Evolutionary conservation across 2,797 vertebrate genomes (phyloP).

Genomic region (Helarctos malayanus): DNA sequence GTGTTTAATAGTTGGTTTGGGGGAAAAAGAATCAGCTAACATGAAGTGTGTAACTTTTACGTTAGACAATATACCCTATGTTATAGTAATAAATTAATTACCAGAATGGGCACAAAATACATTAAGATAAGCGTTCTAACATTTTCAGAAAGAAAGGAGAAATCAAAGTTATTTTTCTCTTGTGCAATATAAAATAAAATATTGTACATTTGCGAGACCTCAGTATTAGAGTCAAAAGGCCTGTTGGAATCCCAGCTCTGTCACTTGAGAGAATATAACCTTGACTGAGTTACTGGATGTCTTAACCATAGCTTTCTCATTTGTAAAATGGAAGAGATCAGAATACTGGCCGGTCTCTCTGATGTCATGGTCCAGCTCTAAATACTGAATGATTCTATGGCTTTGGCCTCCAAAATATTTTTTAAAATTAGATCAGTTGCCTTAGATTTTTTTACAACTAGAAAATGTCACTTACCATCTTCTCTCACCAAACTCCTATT

Average conservation of each 20-base stretch:
- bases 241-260: neutral
- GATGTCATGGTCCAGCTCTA: neutral
- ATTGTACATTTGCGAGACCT: neutral
- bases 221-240: neutral
- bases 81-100: neutral
- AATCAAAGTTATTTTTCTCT: neutral
- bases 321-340: neutral
- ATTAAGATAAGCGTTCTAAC: neutral
- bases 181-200: constrained; percentile 24
- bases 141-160: constrained; percentile 47
- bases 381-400: constrained; percentile 16
- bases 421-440: neutral
- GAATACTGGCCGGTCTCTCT: neutral
- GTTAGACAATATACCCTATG: neutral
- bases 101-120: neutral
- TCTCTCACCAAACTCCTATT: neutral
- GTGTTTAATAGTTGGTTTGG: neutral
- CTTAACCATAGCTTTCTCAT: neutral
- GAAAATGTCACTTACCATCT: neutral
- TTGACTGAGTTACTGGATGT: neutral
- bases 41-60: neutral
- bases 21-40: neutral
- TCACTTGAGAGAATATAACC: neutral
- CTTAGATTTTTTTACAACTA: neutral
- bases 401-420: constrained; percentile 18